A percentile compares a stretch with the other conserved stretches of the same genome.
These are phyloP conservation scores for Aplysina aerophoba DNA, from an alignment of 37 sponge, comb jelly and placozoan genomes.

Conservation along the genomic window DNA sequence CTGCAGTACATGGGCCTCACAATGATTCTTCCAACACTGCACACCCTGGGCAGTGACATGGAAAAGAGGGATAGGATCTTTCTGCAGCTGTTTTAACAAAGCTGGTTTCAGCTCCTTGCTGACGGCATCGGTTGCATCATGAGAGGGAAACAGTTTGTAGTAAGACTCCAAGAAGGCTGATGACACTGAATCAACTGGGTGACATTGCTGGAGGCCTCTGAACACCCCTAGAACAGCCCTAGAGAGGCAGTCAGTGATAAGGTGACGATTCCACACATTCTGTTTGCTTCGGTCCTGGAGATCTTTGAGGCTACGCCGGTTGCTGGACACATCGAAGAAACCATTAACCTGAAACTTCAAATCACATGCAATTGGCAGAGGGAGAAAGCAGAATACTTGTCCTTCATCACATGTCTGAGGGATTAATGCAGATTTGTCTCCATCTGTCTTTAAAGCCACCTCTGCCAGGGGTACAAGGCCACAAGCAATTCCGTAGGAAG, in stretches of 20 bases:
- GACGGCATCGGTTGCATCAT: neutral
- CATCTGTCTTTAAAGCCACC: slow-evolving; percentile 37
- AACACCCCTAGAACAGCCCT: slow-evolving; percentile 40
- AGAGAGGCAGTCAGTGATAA: slow-evolving; percentile 42
- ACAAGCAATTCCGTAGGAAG: neutral
- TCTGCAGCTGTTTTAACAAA: neutral
- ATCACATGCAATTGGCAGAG: slow-evolving; percentile 50
- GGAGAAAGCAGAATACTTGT: slow-evolving; percentile 66
- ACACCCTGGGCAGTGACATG: no score
- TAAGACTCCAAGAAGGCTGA: slow-evolving; percentile 30
- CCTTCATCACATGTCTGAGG: slow-evolving; percentile 33
- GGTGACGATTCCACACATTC: slow-evolving; percentile 53
- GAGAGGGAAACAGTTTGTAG: slow-evolving; percentile 54
- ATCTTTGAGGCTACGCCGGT: slow-evolving; percentile 39
- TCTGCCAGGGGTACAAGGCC: slow-evolving; percentile 56
- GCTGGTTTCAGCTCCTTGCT: slow-evolving; percentile 24
- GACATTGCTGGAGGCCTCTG: neutral
- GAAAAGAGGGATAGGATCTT: no score
- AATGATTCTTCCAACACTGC: no score
- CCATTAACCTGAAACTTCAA: slow-evolving; percentile 59
- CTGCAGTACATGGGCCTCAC: no score
- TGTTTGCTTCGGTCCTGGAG: neutral
- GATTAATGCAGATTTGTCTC: neutral
- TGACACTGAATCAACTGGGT: neutral
- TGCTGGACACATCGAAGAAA: slow-evolving; percentile 54